Conservation (phyloP, 2,113 vertebrate species). For the Carassius carassius region DNA sequence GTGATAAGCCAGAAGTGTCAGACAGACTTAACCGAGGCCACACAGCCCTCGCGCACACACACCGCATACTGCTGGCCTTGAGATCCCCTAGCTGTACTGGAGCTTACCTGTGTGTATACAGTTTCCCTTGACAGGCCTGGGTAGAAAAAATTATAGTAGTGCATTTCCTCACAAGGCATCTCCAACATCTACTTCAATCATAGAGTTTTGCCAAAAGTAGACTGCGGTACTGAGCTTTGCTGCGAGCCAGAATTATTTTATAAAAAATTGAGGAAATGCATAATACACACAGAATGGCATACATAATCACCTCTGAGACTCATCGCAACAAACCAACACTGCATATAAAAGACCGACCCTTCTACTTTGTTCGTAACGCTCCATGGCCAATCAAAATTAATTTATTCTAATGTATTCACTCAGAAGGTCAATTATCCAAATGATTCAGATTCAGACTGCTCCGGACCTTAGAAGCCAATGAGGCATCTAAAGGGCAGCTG, state of each 20-base stretch:
- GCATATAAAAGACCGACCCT: conserved; percentile 72
- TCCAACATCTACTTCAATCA: conserved; percentile 15
- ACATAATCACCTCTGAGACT: conserved; percentile 73
- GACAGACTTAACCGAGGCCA: conserved; percentile 10
- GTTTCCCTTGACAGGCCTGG: not conserved
- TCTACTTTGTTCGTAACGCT: conserved; percentile 74
- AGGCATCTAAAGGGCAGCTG: conserved; percentile 79
- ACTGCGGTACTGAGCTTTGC: conserved; percentile 13
- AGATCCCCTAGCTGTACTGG: not conserved
- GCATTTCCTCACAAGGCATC: not conserved
- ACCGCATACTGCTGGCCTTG: not conserved
- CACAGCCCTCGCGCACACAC: not conserved
- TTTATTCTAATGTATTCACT: conserved; percentile 83
- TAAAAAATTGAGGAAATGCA: conserved; percentile 69
- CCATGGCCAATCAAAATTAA: conserved; percentile 79
- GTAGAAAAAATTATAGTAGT: conserved; percentile 3
- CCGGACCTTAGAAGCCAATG: conserved; percentile 76
- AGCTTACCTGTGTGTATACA: not conserved
- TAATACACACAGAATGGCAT: conserved; percentile 65
- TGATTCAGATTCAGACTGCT: conserved; percentile 77
- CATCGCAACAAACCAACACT: conserved; percentile 69
- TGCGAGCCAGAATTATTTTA: conserved; percentile 62
- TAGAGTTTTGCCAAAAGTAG: not conserved
- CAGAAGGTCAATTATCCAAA: conserved; percentile 85
- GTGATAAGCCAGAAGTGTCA: not conserved